Conservation (phyloP, 2,888 invertebrate genomes). For the Archips crataeganus region DNA sequence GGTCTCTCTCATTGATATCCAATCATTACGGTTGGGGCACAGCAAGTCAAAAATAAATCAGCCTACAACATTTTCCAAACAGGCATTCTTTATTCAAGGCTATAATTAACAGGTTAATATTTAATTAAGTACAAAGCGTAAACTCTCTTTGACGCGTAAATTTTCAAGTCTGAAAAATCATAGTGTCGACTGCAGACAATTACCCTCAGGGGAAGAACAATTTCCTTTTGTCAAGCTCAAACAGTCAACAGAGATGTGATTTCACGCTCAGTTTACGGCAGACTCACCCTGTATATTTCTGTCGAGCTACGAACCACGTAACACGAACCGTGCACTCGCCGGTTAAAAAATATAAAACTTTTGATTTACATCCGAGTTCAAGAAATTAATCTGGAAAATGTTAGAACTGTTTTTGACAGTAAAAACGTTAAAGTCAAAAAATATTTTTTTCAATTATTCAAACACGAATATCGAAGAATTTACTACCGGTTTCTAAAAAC, state of each 20-base stretch:
- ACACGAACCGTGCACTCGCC: background rate
- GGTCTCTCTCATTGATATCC: too few relatives aligned
- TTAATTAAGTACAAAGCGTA: slow-evolving; percentile 1
- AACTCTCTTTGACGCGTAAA: slow-evolving; percentile 11
- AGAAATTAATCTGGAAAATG: too few relatives aligned
- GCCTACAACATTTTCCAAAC: too few relatives aligned
- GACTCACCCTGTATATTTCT: slow-evolving; percentile 48
- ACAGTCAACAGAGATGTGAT: slow-evolving; percentile 63
- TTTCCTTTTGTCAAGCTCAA: slow-evolving; percentile 61
- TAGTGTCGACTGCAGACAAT: slow-evolving; percentile 56
- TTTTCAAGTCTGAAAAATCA: slow-evolving; percentile 51
- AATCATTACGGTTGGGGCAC: too few relatives aligned
- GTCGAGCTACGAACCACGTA: slow-evolving; percentile 35
- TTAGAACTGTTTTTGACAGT: too few relatives aligned
- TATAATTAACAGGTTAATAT: background rate
- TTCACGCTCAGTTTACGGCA: slow-evolving; percentile 61
- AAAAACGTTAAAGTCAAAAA: too few relatives aligned
- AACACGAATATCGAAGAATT: too few relatives aligned
- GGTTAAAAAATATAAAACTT: background rate
- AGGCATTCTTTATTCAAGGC: background rate
- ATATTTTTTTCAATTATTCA: too few relatives aligned
- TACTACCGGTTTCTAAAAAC: too few relatives aligned
- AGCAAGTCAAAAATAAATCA: too few relatives aligned
- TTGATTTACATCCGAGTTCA: background rate
- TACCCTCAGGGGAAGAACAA: slow-evolving; percentile 57